Evolutionary conservation across 2,797 vertebrate genomes (phyloP).

Genomic region (Protosalanx chinensis): DNA sequence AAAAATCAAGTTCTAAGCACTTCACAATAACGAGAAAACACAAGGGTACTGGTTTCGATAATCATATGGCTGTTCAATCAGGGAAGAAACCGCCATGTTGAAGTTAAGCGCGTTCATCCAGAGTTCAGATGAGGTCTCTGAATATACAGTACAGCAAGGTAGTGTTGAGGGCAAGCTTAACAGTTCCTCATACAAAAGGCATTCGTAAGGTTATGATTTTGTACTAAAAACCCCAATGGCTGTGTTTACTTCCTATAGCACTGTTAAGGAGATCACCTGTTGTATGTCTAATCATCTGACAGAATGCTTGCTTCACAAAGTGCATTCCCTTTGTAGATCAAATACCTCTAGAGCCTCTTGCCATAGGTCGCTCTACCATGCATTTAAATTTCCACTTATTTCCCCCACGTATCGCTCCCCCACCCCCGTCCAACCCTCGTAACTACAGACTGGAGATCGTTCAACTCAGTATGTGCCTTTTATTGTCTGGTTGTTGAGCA

Average conservation of each 20-base stretch:
- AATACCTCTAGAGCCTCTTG: constrained; percentile 23
- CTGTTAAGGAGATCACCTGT: constrained; percentile 50
- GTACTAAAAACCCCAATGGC: constrained; percentile 58
- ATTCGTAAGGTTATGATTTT: constrained; percentile 61
- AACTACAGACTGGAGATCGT: constrained; percentile 13
- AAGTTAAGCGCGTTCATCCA: not conserved
- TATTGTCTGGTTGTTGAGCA: constrained; percentile 12
- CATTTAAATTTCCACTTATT: constrained; percentile 22
- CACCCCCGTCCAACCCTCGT: constrained; percentile 6
- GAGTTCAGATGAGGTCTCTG: constrained; percentile 34
- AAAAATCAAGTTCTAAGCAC: constrained; percentile 34
- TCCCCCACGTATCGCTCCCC: not conserved
- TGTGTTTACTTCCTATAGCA: constrained; percentile 56
- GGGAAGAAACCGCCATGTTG: not conserved
- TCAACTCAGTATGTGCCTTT: constrained; percentile 17
- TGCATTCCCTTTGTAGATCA: constrained; percentile 37
- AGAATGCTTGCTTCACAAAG: constrained; percentile 45
- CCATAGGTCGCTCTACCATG: constrained; percentile 26
- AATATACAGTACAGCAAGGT: constrained; percentile 54
- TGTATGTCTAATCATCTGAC: constrained; percentile 64
- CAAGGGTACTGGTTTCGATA: not conserved
- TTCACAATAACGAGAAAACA: constrained; percentile 27
- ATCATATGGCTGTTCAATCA: not conserved
- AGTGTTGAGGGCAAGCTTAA: constrained; percentile 51
- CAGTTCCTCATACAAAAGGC: constrained; percentile 63